Evolutionary conservation across 2,888 invertebrate species (phyloP), one percentile per base, ranked within the genome.

Genomic region (Parelbella ahira): DNA sequence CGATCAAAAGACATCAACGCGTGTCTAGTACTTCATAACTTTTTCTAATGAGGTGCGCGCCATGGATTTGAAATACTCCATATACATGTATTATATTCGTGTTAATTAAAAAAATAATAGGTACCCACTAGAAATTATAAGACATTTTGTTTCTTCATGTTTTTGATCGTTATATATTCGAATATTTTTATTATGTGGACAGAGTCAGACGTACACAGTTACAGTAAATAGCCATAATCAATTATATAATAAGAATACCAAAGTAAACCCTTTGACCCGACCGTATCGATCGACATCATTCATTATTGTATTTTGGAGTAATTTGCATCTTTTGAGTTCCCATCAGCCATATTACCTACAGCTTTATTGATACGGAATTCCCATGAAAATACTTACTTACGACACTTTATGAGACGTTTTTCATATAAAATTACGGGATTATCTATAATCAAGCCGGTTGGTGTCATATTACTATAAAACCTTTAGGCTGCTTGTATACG

Each of bases 381-480:
- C 11, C 15, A 44, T 37, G 30, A 44, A 37, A 32, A 44, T 37
- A 20, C 43, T 32, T 37, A 20, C 43, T 32, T 44, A 37, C 24
- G 33, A 7, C 27, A 44, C n/a, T 24, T 44, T 37, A 44, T 27
- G 29, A 25, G 44, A 37, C 37, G 33, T 36, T 37, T 19, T 30
- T 24, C 8, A 30, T 32, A 27, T 37, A 27, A 37, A 32, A 21
- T 44, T 33, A 37, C 8, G 27, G 37, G 44, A 38, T 12, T 28
- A 37, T 37, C 27, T 37, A 21, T 18, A 20, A 28, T 37, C 19
- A 30, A 18, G 23, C 37, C 37, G 15, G 4, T 6, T 33, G 32
- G 46, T 34, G 37, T 38, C 39, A 50, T 27, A 45, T 36, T 36
- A 36, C 34, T 15, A 34, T 34, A 33, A 23, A 33, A 23, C 9